phyloP scores from a whole-genome alignment of 2,113 vertebrate species.

The Meles meles region DNA sequence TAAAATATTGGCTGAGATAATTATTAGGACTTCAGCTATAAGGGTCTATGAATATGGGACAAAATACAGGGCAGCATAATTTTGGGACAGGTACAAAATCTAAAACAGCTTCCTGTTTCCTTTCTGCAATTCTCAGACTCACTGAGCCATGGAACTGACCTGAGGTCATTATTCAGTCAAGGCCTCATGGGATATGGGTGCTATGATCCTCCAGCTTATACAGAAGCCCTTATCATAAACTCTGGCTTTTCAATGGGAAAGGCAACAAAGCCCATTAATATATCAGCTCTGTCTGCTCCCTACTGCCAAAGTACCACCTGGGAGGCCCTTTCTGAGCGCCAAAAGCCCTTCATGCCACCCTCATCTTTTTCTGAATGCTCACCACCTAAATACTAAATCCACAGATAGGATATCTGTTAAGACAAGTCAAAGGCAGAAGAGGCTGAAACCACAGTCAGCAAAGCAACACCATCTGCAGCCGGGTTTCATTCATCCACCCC shows the following conservation, averaged over 20 bases:
- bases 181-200: accelerated
- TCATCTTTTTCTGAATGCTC: neutral
- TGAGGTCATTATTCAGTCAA: too few species aligned
- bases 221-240: too few species aligned
- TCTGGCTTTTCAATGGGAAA: neutral
- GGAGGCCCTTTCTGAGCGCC: neutral
- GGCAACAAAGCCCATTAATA: accelerated
- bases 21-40: neutral
- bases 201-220: accelerated
- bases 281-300: neutral
- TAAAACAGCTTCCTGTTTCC: neutral
- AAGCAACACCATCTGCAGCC: too few species aligned
- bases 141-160: neutral
- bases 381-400: neutral
- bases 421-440: neutral
- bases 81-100: neutral
- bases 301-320: neutral
- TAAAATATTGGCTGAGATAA: neutral
- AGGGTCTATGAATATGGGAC: neutral
- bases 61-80: neutral
- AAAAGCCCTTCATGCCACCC: neutral
- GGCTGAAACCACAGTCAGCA: too few species aligned
- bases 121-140: neutral
- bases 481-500: too few species aligned
- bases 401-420: accelerated